phyloP scores from a whole-genome alignment of 2,888 invertebrate species.

The Heteromyza rotundicornis region DNA sequence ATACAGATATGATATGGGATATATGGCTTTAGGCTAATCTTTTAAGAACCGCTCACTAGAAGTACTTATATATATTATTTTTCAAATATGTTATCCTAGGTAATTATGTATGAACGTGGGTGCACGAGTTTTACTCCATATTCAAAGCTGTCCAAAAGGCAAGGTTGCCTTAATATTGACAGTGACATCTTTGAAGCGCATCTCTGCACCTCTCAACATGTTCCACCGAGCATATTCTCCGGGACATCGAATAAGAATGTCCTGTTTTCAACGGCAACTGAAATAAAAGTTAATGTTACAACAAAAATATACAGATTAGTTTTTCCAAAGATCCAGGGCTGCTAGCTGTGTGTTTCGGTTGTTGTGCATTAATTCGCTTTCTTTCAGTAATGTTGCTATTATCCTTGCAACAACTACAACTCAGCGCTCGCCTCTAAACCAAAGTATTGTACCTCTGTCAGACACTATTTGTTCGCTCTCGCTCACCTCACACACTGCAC shows the following conservation, averaged over 20 bases:
- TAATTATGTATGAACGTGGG: not conserved
- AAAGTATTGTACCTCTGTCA: conserved; percentile 48
- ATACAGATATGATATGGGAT: too few relatives aligned
- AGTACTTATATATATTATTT: too few relatives aligned
- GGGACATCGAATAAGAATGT: not conserved
- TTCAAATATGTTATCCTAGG: too few relatives aligned
- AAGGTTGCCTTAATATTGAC: too few relatives aligned
- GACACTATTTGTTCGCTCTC: conserved; percentile 21
- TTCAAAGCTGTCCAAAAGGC: too few relatives aligned
- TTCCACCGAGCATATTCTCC: not conserved
- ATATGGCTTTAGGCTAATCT: too few relatives aligned
- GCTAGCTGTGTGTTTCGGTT: not conserved
- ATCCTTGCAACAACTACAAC: conserved; percentile 38
- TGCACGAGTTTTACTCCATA: too few relatives aligned
- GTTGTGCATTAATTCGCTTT: conserved; percentile 43
- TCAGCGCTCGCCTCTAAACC: conserved; percentile 31
- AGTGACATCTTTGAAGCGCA: too few relatives aligned
- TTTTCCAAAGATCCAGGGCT: conserved; percentile 24
- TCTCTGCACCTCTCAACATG: not conserved
- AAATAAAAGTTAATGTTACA: conserved; percentile 50
- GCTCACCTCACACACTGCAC: conserved; percentile 8
- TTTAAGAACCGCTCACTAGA: too few relatives aligned
- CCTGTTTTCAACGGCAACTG: conserved; percentile 28
- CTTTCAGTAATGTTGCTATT: conserved; percentile 43
- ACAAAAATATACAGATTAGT: conserved; percentile 39